These are phyloP conservation scores for Sphaerophoria rueppellii DNA, from an alignment of 2,888 invertebrate species.

Conservation along the genomic window DNA sequence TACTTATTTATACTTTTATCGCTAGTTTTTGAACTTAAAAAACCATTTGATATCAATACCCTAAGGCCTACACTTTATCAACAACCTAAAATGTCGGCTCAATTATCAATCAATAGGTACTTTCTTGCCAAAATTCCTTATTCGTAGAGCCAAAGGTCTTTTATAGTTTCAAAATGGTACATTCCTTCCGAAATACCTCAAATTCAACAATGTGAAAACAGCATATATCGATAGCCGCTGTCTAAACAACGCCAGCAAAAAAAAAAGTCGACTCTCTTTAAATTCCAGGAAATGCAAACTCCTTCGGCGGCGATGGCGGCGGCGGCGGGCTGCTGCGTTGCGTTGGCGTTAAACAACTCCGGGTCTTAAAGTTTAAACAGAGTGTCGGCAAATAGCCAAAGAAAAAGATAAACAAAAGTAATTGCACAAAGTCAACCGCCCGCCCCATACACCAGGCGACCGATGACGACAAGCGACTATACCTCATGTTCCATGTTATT, in stretches of 20 bases:
- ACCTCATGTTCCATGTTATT: constrained; percentile 34
- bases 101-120: constrained; percentile 7
- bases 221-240: constrained; percentile 12
- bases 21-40: too few species aligned
- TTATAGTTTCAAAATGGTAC: constrained; percentile 45
- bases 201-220: constrained; percentile 1
- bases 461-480: constrained; percentile 28
- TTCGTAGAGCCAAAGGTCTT: constrained; percentile 52
- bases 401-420: constrained; percentile 68
- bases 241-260: neutral
- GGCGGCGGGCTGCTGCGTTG: neutral
- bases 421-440: constrained; percentile 62
- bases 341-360: neutral
- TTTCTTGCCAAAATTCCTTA: constrained; percentile 22
- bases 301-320: constrained; percentile 1
- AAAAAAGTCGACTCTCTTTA: constrained; percentile 13
- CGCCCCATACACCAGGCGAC: constrained; percentile 10
- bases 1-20: too few species aligned
- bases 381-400: constrained; percentile 56
- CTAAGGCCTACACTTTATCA: too few species aligned
- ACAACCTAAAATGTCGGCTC: too few species aligned
- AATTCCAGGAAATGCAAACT: constrained; percentile 63
- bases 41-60: too few species aligned
- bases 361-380: neutral
- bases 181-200: constrained; percentile 25